Evolutionary conservation across 2,888 invertebrate genomes (phyloP).

Genomic region (Nephrotoma appendiculata): DNA sequence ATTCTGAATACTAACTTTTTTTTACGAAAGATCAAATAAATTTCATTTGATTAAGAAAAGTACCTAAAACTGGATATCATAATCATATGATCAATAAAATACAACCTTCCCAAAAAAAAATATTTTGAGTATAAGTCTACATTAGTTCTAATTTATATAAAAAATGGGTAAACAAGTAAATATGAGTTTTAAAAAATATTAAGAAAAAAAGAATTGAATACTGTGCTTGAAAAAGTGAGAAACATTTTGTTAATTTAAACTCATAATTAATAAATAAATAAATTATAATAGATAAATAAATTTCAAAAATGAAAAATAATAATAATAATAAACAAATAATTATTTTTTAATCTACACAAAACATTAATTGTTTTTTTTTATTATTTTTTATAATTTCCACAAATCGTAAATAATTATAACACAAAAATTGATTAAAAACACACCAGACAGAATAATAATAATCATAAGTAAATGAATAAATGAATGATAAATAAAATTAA

Average conservation of each 20-base stretch:
- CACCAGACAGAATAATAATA: neutral
- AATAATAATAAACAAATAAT: neutral
- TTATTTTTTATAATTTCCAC: neutral
- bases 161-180: neutral
- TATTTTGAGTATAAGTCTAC: neutral
- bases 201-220: neutral
- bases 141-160: neutral
- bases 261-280: neutral
- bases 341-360: neutral
- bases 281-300: neutral
- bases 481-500: neutral
- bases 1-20: neutral
- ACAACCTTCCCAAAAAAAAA: neutral
- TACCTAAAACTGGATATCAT: neutral
- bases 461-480: neutral
- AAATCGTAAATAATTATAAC: neutral
- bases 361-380: neutral
- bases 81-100: neutral
- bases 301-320: neutral
- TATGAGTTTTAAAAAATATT: neutral
- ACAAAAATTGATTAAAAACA: neutral
- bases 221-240: neutral
- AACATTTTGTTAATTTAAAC: neutral
- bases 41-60: neutral
- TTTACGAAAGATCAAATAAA: neutral